phyloP scores from a whole-genome alignment of 2,113 vertebrate species.

The Siphamia tubifer region DNA sequence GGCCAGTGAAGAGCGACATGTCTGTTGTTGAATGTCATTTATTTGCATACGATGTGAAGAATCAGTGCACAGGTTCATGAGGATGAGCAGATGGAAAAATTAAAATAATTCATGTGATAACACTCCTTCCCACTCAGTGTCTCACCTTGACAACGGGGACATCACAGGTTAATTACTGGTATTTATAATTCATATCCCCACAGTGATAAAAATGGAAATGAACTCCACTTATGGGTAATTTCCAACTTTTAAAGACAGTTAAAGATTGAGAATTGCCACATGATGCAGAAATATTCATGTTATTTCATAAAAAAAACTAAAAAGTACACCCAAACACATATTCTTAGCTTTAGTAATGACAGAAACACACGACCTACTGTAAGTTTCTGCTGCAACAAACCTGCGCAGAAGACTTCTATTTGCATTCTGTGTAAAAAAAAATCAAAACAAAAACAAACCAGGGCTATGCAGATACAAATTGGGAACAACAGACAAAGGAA shows the following conservation, averaged over 20 bases:
- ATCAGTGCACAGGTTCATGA: not conserved
- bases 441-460: too few species aligned
- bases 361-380: not conserved
- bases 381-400: not conserved
- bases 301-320: not conserved
- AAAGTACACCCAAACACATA: not conserved
- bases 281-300: not conserved
- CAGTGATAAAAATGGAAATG: conserved; percentile 14
- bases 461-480: not conserved
- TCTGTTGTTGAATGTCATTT: too few species aligned
- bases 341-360: not conserved
- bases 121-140: not conserved
- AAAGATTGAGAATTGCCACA: not conserved
- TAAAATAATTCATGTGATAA: not conserved
- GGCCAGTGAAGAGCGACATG: too few species aligned
- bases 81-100: conserved; percentile 3
- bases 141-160: not conserved
- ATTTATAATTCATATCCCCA: conserved; percentile 43
- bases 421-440: not conserved
- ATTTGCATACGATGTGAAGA: not conserved
- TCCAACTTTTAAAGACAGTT: conserved; percentile 16
- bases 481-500: not conserved
- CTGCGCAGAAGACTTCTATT: not conserved
- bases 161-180: conserved; percentile 35
- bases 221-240: conserved; percentile 14